These are phyloP conservation scores for Megathymus violae DNA, from an alignment of 1,140 invertebrate genomes.

Conservation along the genomic window DNA sequence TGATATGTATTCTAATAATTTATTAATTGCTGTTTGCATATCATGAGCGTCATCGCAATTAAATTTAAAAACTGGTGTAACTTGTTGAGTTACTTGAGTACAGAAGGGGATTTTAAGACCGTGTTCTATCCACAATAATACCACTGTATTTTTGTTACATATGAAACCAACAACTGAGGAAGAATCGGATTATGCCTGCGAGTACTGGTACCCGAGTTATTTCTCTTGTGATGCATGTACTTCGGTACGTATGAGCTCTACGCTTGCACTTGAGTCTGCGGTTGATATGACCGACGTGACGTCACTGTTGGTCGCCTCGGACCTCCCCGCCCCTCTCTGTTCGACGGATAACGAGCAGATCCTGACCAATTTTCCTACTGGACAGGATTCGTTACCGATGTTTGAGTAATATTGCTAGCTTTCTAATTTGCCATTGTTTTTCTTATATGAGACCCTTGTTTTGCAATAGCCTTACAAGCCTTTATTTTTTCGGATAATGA, in stretches of 20 bases:
- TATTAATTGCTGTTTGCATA: slow-evolving; percentile 30
- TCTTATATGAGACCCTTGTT: slow-evolving; percentile 37
- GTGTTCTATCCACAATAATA: slow-evolving; percentile 43
- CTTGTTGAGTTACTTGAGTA: slow-evolving; percentile 2
- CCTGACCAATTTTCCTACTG: slow-evolving; percentile 43
- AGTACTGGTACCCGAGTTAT: too few species aligned
- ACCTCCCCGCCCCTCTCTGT: slow-evolving; percentile 42
- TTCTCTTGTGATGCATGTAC: too few species aligned
- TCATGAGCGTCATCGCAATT: slow-evolving; percentile 19
- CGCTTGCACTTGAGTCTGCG: slow-evolving; percentile 15
- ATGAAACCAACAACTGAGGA: too few species aligned
- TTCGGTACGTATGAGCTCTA: slow-evolving; percentile 29
- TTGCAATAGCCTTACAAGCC: slow-evolving; percentile 37
- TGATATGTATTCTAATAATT: slow-evolving; percentile 43
- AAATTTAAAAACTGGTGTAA: slow-evolving; percentile 30
- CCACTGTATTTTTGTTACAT: too few species aligned
- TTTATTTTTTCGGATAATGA: slow-evolving; percentile 44
- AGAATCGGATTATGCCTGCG: too few species aligned
- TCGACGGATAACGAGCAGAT: slow-evolving; percentile 39
- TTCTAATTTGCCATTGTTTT: slow-evolving; percentile 9
- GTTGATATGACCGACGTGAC: not conserved
- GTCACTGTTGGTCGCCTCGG: slow-evolving; percentile 9
- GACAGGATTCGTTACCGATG: not conserved
- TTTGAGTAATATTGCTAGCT: not conserved
- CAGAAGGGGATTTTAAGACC: slow-evolving; percentile 40